Base-by-base conservation (phyloP, 2,113 vertebrate species). In the Scortum barcoo region DNA sequence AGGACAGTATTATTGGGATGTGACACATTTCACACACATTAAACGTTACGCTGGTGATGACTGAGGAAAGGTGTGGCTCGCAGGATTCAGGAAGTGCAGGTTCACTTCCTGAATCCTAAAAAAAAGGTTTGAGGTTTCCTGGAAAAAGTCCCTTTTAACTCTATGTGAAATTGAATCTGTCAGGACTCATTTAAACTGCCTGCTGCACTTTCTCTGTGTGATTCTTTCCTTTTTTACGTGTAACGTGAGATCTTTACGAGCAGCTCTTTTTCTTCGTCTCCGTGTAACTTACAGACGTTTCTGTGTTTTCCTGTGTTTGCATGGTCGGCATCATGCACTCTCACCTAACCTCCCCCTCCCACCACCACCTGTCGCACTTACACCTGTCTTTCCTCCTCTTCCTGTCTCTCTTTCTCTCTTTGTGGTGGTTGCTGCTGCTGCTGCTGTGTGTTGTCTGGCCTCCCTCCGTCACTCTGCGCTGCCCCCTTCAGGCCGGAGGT, bases 401-500 rank as follows among this genome's bases (percentile, higher is more conserved):
- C 48, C 50, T 76, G 28, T 51, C 58, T 71, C 56, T 56, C 48
- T 72, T 53, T 26, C 42, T 57, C 53, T 66, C 70, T 63, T 78
- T 61, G 61, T 88, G 63, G 44, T 50, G 51, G 51, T 63, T 76
- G 76, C 85, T 78, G 93, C 89, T 90, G 95, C 69, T 76, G 76
- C 85, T 78, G 93, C 89, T 90, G 95, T 96, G 95, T 96, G 95
- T 95, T 94, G 93, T 96, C 94, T 94, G 62, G 69, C 94, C 95
- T 94, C 93, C 95, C 93, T 95, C 90, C 38, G 42, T 94, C 95
- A 75, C 76, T 96, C 93, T 95, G 95, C 93, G 65, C 90, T 93
- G 93, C 94, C 96, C 94, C 93, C 93, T 89, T 95, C 96, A 98
- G 97, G 97, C 93, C 96, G 96, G 97, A 97, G 97, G 95, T 97